Evolutionary conservation across 2,888 invertebrate species (phyloP).

Genomic region (Alviniconcha strummeri): DNA sequence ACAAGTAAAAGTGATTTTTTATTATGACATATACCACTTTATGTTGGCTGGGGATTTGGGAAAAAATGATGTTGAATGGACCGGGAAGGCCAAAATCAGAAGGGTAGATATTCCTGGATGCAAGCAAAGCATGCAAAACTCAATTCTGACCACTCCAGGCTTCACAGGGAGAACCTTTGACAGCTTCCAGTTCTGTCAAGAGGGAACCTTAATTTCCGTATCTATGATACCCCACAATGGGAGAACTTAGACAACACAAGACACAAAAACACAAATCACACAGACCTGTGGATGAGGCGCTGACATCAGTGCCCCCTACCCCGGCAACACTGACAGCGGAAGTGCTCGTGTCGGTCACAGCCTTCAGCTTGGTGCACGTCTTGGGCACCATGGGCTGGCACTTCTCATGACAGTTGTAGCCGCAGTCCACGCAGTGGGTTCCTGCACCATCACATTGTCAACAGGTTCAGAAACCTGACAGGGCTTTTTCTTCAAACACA

Average conservation of each 20-base stretch:
- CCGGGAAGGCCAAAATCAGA: too few species aligned
- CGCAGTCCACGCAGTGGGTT: constrained; percentile 90
- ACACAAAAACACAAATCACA: not conserved
- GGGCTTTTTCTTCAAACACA: not conserved
- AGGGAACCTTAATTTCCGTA: too few species aligned
- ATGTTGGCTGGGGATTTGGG: too few species aligned
- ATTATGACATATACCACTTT: too few species aligned
- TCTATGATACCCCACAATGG: too few species aligned
- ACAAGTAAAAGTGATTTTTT: too few species aligned
- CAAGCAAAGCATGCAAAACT: too few species aligned
- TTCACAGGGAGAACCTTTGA: too few species aligned
- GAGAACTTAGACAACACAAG: not conserved
- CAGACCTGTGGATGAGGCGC: constrained; percentile 48
- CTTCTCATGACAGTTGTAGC: constrained; percentile 95
- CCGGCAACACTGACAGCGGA: constrained; percentile 62
- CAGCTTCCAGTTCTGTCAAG: too few species aligned
- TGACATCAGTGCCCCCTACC: constrained; percentile 49
- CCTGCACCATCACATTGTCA: constrained; percentile 71
- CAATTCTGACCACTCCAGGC: too few species aligned
- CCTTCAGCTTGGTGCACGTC: constrained; percentile 74
- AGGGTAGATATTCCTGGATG: too few species aligned
- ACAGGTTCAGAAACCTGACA: not conserved
- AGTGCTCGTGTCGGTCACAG: constrained; percentile 59
- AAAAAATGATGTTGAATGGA: too few species aligned
- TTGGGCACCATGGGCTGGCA: constrained; percentile 91